These are phyloP conservation scores for Metopia argyrocephala DNA, from an alignment of 2,888 invertebrate species.

Conservation along the genomic window DNA sequence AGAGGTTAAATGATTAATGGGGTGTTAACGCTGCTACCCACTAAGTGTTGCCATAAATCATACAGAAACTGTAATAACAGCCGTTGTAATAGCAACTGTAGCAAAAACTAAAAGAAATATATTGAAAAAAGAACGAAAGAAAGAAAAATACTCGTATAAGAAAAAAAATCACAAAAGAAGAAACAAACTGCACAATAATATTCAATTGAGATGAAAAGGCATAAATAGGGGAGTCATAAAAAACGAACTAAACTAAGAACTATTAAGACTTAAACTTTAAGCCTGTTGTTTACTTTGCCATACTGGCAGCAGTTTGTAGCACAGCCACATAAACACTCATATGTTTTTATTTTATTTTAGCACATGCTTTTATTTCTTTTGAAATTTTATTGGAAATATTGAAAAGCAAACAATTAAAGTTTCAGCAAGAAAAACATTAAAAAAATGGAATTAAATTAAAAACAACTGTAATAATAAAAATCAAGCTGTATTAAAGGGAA, in stretches of 20 bases:
- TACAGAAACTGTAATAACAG: constrained; percentile 24
- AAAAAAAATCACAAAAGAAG: neutral
- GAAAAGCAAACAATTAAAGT: neutral
- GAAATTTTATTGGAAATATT: constrained; percentile 6
- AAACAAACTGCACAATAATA: constrained; percentile 10
- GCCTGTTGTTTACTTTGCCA: constrained; percentile 38
- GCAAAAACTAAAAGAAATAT: neutral
- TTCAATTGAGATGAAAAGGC: neutral
- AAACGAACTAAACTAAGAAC: neutral
- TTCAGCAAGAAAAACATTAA: neutral
- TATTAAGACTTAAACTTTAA: constrained; percentile 1
- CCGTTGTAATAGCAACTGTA: neutral
- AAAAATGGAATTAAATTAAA: neutral
- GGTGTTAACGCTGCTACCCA: constrained; percentile 63
- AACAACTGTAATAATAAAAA: neutral
- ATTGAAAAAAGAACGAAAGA: neutral
- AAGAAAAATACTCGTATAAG: constrained; percentile 15
- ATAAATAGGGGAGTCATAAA: neutral
- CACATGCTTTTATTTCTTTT: neutral
- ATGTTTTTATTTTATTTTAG: neutral
- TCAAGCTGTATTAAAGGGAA: neutral
- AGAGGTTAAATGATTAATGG: constrained; percentile 63
- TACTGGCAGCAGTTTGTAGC: constrained; percentile 30
- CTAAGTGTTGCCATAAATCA: constrained; percentile 63
- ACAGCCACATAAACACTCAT: constrained; percentile 44